phyloP scores from a whole-genome alignment of 64 coral and sea anemone species.

The Cladopsammia gracilis region DNA sequence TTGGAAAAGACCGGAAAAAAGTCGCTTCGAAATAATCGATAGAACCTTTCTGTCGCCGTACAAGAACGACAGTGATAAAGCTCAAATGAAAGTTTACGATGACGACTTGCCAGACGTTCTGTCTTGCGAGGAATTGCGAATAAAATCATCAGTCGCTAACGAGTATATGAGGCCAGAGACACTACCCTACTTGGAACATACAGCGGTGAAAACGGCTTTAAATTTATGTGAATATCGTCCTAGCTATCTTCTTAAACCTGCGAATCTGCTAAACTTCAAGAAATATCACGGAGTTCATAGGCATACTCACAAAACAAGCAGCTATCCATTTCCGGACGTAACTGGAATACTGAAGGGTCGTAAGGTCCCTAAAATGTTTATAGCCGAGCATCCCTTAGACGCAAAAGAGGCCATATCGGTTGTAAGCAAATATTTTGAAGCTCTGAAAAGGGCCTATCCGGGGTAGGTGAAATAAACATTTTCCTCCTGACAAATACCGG shows the following conservation, averaged over 20 bases:
- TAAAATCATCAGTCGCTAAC: background rate
- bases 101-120: background rate
- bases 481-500: background rate
- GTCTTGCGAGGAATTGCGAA: background rate
- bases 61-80: background rate
- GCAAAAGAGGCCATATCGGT: conserved; percentile 9
- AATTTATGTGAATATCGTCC: conserved; percentile 7
- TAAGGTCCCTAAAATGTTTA: background rate
- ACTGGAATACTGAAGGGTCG: background rate
- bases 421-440: conserved; percentile 38
- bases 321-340: background rate
- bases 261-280: background rate
- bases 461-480: conserved; percentile 42
- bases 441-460: conserved; percentile 25
- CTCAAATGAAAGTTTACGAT: background rate
- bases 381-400: background rate
- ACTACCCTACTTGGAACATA: background rate
- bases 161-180: background rate
- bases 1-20: conserved; percentile 29
- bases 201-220: background rate
- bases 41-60: background rate
- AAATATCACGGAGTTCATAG: background rate
- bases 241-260: conserved; percentile 14
- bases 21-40: background rate
- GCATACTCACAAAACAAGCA: background rate